These are phyloP conservation scores for Chroicocephalus ridibundus DNA, from an alignment of 2,113 vertebrate species.

Conservation along the genomic window DNA sequence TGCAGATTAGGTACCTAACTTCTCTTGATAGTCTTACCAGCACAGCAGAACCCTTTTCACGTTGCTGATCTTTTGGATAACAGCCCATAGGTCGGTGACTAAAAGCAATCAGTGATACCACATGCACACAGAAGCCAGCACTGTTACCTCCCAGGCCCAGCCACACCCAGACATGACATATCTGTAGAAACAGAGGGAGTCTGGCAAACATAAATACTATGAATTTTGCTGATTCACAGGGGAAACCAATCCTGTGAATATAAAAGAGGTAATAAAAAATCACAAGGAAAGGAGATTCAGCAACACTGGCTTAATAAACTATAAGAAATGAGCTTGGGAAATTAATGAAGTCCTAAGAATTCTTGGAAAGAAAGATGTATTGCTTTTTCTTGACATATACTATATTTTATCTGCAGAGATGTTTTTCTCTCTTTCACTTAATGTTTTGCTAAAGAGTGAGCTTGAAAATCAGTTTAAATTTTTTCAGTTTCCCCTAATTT, in stretches of 20 bases:
- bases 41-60: neutral
- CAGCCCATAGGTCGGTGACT: neutral
- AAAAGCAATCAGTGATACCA: neutral
- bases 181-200: neutral
- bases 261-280: slow-evolving; percentile 8
- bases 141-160: neutral
- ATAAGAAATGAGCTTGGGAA: slow-evolving; percentile 22
- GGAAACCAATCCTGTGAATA: neutral
- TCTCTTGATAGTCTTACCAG: neutral
- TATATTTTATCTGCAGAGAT: neutral
- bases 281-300: neutral
- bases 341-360: slow-evolving; percentile 44
- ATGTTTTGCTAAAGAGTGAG: neutral
- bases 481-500: neutral
- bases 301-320: slow-evolving; percentile 8
- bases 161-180: neutral
- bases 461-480: neutral
- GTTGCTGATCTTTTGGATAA: neutral
- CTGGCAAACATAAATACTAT: slow-evolving; percentile 1
- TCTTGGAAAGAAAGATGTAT: slow-evolving; percentile 7
- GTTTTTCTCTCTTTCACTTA: neutral
- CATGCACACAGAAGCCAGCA: neutral
- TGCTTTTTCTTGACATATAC: neutral
- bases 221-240: neutral
- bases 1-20: neutral